Evolutionary conservation across 2,797 vertebrate species (phyloP).

Genomic region (Cyclura pinguis): DNA sequence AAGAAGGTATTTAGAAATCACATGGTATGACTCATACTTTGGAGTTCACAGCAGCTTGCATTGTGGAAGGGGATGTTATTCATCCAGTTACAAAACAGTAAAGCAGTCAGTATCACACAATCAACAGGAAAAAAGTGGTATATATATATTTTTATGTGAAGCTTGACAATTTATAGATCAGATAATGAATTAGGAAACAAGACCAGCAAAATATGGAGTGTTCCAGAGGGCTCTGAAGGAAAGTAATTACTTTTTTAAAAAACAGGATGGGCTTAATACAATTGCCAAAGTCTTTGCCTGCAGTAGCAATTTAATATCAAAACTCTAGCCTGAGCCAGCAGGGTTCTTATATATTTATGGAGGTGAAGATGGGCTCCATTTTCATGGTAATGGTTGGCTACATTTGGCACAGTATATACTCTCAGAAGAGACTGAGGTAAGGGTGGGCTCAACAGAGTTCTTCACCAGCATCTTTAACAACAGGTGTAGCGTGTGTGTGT

Average conservation of each 20-base stretch:
- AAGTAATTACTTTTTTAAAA: neutral
- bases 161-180: slow-evolving; percentile 15
- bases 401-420: no score
- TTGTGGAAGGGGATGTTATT: slow-evolving; percentile 18
- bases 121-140: neutral
- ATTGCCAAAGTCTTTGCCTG: no score
- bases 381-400: no score
- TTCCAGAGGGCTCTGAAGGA: neutral
- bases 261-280: no score
- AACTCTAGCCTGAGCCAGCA: no score
- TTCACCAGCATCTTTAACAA: no score
- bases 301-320: no score
- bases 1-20: neutral
- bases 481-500: no score
- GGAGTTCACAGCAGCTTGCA: neutral
- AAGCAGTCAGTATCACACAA: neutral
- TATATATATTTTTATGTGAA: neutral
- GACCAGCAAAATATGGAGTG: neutral
- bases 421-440: no score
- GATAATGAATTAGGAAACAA: neutral
- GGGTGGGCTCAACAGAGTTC: no score
- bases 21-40: neutral
- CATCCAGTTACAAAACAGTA: neutral
- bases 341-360: no score
- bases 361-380: no score